Conservation (phyloP, 1,140 invertebrate genomes). For the Plutomurus gul region DNA sequence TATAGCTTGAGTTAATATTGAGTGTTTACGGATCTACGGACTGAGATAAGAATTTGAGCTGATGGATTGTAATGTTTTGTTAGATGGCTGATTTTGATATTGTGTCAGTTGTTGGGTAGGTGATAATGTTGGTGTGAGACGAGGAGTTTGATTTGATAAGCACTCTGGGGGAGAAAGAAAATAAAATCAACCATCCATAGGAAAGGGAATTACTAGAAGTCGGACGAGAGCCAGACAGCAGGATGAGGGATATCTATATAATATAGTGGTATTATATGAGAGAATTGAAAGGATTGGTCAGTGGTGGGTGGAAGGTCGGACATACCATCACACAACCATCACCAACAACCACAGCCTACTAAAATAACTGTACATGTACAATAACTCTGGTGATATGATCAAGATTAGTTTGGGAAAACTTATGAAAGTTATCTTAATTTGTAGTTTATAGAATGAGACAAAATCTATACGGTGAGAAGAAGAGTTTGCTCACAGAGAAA, state of each 20-base stretch:
- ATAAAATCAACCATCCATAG: conserved; percentile 22
- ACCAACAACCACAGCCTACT: background rate
- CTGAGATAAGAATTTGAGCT: too few species aligned
- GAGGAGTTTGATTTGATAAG: conserved; percentile 18
- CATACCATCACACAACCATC: conserved; percentile 10
- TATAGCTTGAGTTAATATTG: too few species aligned
- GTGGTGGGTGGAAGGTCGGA: background rate
- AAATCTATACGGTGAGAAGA: background rate
- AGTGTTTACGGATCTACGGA: too few species aligned
- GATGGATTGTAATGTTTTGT: too few species aligned
- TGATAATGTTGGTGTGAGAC: conserved; percentile 23
- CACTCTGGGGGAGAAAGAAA: conserved; percentile 5
- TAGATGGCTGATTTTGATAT: too few species aligned
- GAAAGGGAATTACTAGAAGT: background rate
- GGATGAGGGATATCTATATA: too few species aligned
- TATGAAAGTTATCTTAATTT: conserved; percentile 30
- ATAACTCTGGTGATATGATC: conserved; percentile 13
- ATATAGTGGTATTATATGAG: background rate
- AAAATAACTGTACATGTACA: too few species aligned
- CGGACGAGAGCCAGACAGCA: background rate
- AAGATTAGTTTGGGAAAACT: conserved; percentile 22
- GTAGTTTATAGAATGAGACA: background rate
- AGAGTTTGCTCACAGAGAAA: background rate
- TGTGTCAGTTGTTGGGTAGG: too few species aligned
- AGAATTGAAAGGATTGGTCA: conserved; percentile 12